Base-by-base conservation (phyloP, 2,797 vertebrate species). In the Ataeniobius toweri region DNA sequence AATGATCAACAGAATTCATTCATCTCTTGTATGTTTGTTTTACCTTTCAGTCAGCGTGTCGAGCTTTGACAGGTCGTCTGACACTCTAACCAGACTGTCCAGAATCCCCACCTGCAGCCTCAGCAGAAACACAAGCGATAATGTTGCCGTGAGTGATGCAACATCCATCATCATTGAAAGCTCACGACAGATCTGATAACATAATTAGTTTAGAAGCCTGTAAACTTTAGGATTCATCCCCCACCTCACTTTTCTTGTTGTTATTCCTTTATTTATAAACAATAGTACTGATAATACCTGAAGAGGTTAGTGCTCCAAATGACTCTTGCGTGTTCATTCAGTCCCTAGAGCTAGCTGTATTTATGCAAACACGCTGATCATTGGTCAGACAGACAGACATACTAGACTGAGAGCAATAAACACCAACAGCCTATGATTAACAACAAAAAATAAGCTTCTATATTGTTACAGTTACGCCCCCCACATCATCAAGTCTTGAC, bases 31-130 rank as follows among this genome's bases (percentile, higher is more conserved):
- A 41, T 8, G 31, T 55, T 67, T 88, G 94, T 51, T 89, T 96
- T 96, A 99, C 98, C 97, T 96, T 95, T 99, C 98, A 91, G 96
- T 95, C 89, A 96, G 95, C 79, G 84, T 91, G 94, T 99, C 98
- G 1, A 98, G 96, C 92, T 95, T 96, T 90, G 95, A 96, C 91
- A 99, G 94, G 83, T 98, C 96, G 89, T 99, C 97, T 51, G 97
- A 97, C 85, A 98, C 95, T 76, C 95, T 94, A 77, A 99, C 95
- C 59, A 99, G 95, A 80, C 96, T 95, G 92, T 99, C 98, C 93
- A 99, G 93, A 71, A 97, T 97, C 84, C 98, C 98, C 92, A 99
- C 97, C 98, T 99, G 83, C 75, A 74, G 75, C 83, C 83, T 87
- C 56, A 28, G 71, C 65, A 79, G 0, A 77, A 28, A 88, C 74